Base-by-base conservation (phyloP, 2,888 invertebrate species). In the Xestia sexstrigata region DNA sequence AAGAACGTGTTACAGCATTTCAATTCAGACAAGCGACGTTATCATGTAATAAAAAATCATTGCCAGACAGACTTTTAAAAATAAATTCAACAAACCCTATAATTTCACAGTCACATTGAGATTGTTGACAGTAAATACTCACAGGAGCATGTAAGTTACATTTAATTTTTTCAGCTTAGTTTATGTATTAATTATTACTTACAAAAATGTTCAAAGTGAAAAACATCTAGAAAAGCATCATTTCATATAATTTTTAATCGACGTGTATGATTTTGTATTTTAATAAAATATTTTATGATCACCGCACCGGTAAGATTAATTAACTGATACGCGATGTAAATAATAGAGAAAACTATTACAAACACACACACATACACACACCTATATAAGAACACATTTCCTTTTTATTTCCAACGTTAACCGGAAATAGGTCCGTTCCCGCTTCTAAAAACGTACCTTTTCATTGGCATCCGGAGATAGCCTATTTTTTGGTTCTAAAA, bases 1-100 rank as follows among this genome's bases (percentile, higher is more conserved):
- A 82, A 78, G 78, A 87, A 86, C 76, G 80, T 78, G 83, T 82
- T 80, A 87, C 81, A 78, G 84, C 78, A 85, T 87, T 82, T 79
- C 72, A 86, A 86, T 87, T 76, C 76, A 67, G 30, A 67, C 69
- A 70, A 76, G 35, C 58, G n/a, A 63, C 45, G 30, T 71, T 70
- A 69, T 84, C n/a, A n/a, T n/a, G n/a, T n/a, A n/a, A 65, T 76
- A 72, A 67, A 78, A 86, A 73, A 60, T 15, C 69, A 76, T 69
- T 72, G 74, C 26, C 66, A 68, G 45, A 8, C 23, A 39, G 23
- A 26, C 20, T 35, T 79, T 79, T 60, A 58, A 26, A 73, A 68
- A 49, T 39, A 62, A 70, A 66, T 65, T 71, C 1, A 55, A 63
- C 26, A 20, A 70, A 15, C 45, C 74, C 47, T 72, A 72, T 66